Evolutionary conservation across 92 coral and sea anemone species (phyloP), one percentile per base, ranked within the genome.

Genomic region (Epizoanthus illoricatus): DNA sequence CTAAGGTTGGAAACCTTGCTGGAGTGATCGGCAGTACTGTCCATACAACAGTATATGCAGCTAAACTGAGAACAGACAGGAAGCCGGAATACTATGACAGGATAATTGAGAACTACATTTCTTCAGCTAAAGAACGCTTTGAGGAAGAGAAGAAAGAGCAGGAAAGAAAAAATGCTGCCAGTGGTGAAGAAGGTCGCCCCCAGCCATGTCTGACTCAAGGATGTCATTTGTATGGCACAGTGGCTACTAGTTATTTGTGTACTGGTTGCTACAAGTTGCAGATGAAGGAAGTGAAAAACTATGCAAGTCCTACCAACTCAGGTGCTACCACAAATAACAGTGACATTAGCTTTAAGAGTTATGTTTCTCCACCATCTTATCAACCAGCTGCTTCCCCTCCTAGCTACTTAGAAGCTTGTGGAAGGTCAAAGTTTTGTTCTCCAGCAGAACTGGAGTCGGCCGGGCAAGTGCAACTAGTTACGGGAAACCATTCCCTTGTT

Each of bases 41-140:
- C n/a, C 91, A 89, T 39, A 68, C 84, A 5, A 82, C 85, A 41
- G 83, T 96, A 23, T 92, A 91, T 54, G 97, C 91, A 17, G 98
- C 96, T 12, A 81, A 76, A 71, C 88, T 96, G 43, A 91, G 85
- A 33, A 90, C 90, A 20, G 89, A 92, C 87, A 90, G 89, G 84
- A 94, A 91, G 73, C 99, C 99, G 4, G 90, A 84, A n/a, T 96
- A 93, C 73, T 91, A 96, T 57, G 91, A 93, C 55, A 87, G 88
- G 45, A 88, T 96, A 90, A 96, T 96, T 0, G 87, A 80, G 62
- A 91, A 94, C 52, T 96, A 96, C 84, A 91, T 93, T 52, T 52
- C 92, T 73, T 88, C 93, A 23, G 98, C 99, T 20, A 86, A 85
- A 54, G 75, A 70, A 69, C 90, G 98, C 56, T 96, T 96, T 87